Conservation (phyloP, 2,797 vertebrate species). For the Hemibagrus guttatus region DNA sequence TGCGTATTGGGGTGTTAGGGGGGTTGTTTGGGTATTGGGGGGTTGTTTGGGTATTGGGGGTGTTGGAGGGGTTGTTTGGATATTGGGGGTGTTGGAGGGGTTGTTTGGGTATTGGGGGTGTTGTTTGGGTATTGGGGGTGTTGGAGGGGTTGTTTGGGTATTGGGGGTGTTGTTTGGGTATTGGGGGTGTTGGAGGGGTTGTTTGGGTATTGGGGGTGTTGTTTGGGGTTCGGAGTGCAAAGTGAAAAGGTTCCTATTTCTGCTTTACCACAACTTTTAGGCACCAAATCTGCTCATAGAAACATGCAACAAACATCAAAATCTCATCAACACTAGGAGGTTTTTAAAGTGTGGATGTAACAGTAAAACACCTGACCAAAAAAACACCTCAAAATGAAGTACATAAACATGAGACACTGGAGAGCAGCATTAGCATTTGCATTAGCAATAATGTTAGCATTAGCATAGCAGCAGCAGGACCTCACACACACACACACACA, state of each 20-base stretch:
- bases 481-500: not conserved
- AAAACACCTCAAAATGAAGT: conserved; percentile 27
- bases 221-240: conserved; percentile 57
- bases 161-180: too few relatives aligned
- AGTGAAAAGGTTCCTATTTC: conserved; percentile 63
- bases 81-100: too few relatives aligned
- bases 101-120: too few relatives aligned
- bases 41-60: too few relatives aligned
- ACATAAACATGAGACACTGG: conserved; percentile 42
- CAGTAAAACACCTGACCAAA: conserved; percentile 38
- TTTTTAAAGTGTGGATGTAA: not conserved
- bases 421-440: conserved; percentile 65
- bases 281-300: conserved; percentile 68
- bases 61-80: too few relatives aligned
- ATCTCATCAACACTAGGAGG: conserved; percentile 24
- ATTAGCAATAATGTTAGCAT: conserved; percentile 20
- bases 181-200: too few relatives aligned
- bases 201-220: too few relatives aligned
- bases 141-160: too few relatives aligned
- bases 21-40: not conserved
- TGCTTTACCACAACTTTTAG: conserved; percentile 72
- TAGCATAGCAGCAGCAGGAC: conserved; percentile 55
- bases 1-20: not conserved
- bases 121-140: too few relatives aligned
- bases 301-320: conserved; percentile 64